Evolutionary conservation across 2,888 invertebrate genomes (phyloP).

Genomic region (Phortica okadai): DNA sequence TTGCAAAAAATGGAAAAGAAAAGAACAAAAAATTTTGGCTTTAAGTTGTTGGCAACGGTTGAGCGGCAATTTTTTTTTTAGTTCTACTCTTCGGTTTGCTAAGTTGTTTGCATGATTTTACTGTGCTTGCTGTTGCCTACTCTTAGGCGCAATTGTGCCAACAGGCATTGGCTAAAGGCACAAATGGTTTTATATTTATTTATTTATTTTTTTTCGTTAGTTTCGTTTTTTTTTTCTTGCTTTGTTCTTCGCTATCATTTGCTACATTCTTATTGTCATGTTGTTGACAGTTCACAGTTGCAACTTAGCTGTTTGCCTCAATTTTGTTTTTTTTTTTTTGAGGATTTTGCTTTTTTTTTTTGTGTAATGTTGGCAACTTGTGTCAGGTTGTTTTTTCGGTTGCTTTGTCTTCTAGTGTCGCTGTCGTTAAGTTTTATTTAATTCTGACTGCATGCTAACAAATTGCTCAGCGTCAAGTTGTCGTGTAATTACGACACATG

Average conservation of each 20-base stretch:
- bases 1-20: conserved; percentile 18
- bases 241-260: conserved; percentile 6
- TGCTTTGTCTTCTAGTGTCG: conserved; percentile 32
- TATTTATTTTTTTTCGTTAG: not conserved
- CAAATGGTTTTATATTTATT: conserved; percentile 14
- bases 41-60: conserved; percentile 15
- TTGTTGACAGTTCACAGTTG: conserved; percentile 28
- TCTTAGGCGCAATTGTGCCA: conserved; percentile 9
- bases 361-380: conserved; percentile 67
- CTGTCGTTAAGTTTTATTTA: conserved; percentile 72
- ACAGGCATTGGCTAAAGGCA: not conserved
- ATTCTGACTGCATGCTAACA: conserved; percentile 71
- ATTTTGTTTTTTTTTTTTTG: conserved; percentile 9
- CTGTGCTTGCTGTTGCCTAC: conserved; percentile 13
- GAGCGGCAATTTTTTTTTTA: conserved; percentile 21
- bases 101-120: conserved; percentile 23
- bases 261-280: conserved; percentile 30
- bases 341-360: conserved; percentile 4
- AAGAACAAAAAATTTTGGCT: conserved; percentile 42
- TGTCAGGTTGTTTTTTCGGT: conserved; percentile 17
- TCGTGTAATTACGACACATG: conserved; percentile 73
- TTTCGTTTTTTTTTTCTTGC: not conserved
- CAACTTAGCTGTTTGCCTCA: conserved; percentile 18
- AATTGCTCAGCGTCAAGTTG: conserved; percentile 75
- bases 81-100: conserved; percentile 38